These are phyloP conservation scores for Heterodera filipjevi DNA, from an alignment of 2,888 invertebrate species.

Conservation along the genomic window DNA sequence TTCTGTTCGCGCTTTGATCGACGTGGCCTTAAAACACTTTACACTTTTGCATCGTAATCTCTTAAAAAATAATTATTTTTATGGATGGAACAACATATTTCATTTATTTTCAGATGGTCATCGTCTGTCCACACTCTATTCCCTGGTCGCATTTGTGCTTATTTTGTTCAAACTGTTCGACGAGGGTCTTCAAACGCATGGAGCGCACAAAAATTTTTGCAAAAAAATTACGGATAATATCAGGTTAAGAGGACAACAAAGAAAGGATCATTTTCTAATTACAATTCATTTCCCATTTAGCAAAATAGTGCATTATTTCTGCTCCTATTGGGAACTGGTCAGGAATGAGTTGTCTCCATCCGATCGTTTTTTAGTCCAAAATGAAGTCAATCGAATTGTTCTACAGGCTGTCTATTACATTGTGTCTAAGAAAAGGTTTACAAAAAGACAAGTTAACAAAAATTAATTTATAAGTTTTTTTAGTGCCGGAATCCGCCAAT, in stretches of 20 bases:
- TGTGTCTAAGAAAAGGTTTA: conserved; percentile 48
- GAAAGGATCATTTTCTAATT: too few relatives aligned
- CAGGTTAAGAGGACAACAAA: conserved; percentile 42
- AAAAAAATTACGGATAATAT: conserved; percentile 58
- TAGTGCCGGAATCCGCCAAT: conserved; percentile 62
- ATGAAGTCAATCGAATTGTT: conserved; percentile 59
- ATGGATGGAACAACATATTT: neutral
- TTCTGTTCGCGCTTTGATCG: conserved; percentile 54
- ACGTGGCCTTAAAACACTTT: conserved; percentile 52
- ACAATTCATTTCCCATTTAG: too few relatives aligned
- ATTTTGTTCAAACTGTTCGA: conserved; percentile 52
- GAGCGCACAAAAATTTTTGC: conserved; percentile 52
- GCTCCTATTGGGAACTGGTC: conserved; percentile 52
- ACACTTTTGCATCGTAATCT: conserved; percentile 47
- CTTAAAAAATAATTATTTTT: neutral
- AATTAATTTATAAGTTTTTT: too few relatives aligned
- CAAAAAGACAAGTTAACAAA: too few relatives aligned
- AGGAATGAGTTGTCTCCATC: conserved; percentile 35
- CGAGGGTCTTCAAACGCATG: conserved; percentile 59
- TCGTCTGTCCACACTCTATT: conserved; percentile 49
- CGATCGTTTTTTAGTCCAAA: conserved; percentile 48
- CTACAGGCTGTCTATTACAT: conserved; percentile 55
- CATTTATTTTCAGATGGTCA: conserved; percentile 49
- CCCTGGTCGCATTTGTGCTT: conserved; percentile 53
- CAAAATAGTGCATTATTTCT: conserved; percentile 54